Evolutionary conservation across 2,888 invertebrate species (phyloP).

Genomic region (Craniophora ligustri): DNA sequence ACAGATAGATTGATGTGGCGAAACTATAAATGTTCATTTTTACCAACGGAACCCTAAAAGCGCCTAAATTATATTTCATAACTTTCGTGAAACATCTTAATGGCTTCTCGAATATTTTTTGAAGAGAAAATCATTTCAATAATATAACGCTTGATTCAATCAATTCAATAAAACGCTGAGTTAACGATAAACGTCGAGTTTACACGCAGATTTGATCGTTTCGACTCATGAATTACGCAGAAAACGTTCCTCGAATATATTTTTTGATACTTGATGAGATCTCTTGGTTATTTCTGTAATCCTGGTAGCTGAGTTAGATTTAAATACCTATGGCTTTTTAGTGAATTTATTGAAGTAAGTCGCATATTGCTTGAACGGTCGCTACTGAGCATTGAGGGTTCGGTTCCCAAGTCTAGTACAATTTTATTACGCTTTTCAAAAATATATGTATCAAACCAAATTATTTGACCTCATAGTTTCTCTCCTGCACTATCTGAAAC

Average conservation of each 20-base stretch:
- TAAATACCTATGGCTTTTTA: background rate
- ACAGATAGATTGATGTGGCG: too few relatives aligned
- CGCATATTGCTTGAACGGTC: too few relatives aligned
- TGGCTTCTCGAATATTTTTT: conserved; percentile 30
- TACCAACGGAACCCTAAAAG: too few relatives aligned
- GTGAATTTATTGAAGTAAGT: background rate
- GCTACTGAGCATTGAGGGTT: too few relatives aligned
- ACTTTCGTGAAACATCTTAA: conserved; percentile 17
- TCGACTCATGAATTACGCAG: conserved; percentile 7
- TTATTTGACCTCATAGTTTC: background rate
- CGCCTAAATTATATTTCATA: conserved; percentile 1
- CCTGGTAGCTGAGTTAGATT: background rate
- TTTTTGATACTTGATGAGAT: background rate
- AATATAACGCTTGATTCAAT: conserved; percentile 22
- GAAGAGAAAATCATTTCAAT: conserved; percentile 23
- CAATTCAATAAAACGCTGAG: conserved; percentile 16
- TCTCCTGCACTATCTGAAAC: too few relatives aligned
- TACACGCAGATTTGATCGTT: conserved; percentile 15
- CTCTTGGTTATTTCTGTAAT: background rate
- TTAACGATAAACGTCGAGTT: conserved; percentile 14
- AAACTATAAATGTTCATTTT: too few relatives aligned
- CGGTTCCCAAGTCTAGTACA: too few relatives aligned
- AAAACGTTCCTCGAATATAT: conserved; percentile 5
- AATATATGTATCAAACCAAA: too few relatives aligned
- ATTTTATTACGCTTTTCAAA: too few relatives aligned